Percentiles rank a stretch among this genome's conserved stretches.
Conservation (phyloP, 2,113 vertebrate genomes). For the Carettochelys insculpta region DNA sequence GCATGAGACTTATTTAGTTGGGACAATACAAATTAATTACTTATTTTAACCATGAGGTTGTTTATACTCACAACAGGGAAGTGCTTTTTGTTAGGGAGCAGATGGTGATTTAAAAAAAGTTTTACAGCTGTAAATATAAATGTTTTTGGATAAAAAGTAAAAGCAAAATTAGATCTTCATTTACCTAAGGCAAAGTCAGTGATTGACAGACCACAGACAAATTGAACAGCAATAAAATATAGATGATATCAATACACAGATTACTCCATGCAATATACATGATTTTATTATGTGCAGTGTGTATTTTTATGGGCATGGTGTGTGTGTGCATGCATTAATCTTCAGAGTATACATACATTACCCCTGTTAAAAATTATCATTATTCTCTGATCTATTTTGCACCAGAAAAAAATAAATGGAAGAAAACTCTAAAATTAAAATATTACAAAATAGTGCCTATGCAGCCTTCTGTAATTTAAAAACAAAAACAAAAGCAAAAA, state of each 20-base stretch:
- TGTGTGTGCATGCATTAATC: not conserved
- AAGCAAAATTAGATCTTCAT: conserved; percentile 25
- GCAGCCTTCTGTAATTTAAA: not conserved
- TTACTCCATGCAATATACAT: not conserved
- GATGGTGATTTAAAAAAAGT: not conserved
- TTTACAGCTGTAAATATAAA: not conserved
- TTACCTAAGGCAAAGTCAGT: not conserved
- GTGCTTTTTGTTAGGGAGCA: conserved; percentile 13
- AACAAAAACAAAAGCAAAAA: too few species aligned
- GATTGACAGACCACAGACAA: not conserved
- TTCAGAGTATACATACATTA: not conserved
- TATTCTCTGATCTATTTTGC: not conserved
- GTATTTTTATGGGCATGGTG: not conserved
- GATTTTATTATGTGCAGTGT: not conserved
- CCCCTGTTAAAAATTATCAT: conserved; percentile 24
- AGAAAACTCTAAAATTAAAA: not conserved
- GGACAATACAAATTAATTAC: conserved; percentile 3
- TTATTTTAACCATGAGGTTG: conserved; percentile 1
- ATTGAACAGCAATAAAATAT: not conserved
- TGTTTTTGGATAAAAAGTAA: not conserved
- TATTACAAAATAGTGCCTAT: not conserved
- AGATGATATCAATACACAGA: not conserved
- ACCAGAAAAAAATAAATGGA: not conserved
- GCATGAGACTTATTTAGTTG: not conserved
- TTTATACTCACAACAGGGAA: conserved; percentile 6